Evolutionary conservation across 2,113 vertebrate genomes (phyloP), one percentile per base, ranked within the genome.

Genomic region (Gopherus flavomarginatus): DNA sequence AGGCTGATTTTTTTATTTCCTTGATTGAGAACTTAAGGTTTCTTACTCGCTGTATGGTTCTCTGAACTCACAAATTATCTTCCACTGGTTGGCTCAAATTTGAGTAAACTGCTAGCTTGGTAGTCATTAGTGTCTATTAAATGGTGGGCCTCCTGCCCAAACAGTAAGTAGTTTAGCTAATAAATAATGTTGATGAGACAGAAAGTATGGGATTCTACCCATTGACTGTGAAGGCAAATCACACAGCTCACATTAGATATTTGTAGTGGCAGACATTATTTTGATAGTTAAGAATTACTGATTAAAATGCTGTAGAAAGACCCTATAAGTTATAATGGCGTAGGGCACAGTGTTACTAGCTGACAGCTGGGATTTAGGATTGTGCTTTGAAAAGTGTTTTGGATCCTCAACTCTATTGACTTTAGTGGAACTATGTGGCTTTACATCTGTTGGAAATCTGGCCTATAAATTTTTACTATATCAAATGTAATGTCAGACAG

Each of bases 341-440:
- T 42, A 14, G 7, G 8, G 4, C 5, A 2, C 4, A n/a, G 27
- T 83, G 31, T 17, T 90, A 21, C 13, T 92, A 77, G 87, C 31
- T 86, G 29, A 85, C 81, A 87, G 6, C n/a, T 82, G 80, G 6
- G 59, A 77, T 90, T 93, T 91, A 82, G 56, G 88, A 88, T 90
- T 93, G 92, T 92, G 42, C 10, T 52, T 50, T 91, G 31, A 10
- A 85, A 85, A 88, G 84, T 42, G 88, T n/a, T 86, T 92, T 44
- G 57, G 85, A 90, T 89, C 14, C 13, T 59, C 62, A 47, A 5
- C 6, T 2, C 44, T 47, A 2, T 27, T 52, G 7, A 26, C 6
- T 83, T 83, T 81, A n/a, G 17, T 26, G 11, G 29, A 44, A 19
- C 3, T 49, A 22, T 65, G 47, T 16, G 47, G 21, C 19, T 96